Evolutionary conservation across 2,797 vertebrate species (phyloP).

Genomic region (Leucoraja ocellata): DNA sequence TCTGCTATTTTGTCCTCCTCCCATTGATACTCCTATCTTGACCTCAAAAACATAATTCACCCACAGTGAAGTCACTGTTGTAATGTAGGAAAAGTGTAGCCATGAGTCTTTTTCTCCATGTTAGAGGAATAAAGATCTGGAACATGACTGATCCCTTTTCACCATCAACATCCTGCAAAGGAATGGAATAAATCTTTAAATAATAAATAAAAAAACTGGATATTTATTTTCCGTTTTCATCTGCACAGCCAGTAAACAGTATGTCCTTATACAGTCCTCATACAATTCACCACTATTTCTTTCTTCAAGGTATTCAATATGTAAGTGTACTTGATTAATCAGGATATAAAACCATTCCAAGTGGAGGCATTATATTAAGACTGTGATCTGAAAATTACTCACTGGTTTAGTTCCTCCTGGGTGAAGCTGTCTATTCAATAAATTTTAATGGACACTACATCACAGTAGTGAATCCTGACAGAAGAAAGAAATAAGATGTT

Average conservation of each 20-base stretch:
- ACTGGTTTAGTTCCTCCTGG: not conserved
- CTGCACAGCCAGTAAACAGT: not conserved
- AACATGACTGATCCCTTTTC: no score
- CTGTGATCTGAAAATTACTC: slow-evolving; percentile 26
- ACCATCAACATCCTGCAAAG: no score
- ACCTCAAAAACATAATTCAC: no score
- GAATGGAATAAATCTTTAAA: not conserved
- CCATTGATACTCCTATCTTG: no score
- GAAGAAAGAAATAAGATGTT: slow-evolving; percentile 10
- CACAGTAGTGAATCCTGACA: slow-evolving; percentile 21
- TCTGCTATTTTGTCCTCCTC: no score
- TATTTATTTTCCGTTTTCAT: not conserved
- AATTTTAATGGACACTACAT: slow-evolving; percentile 6
- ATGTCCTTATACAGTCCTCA: no score
- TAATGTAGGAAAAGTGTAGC: no score
- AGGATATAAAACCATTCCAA: not conserved
- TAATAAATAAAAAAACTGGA: not conserved
- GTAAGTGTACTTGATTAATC: slow-evolving; percentile 18
- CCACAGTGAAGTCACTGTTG: no score
- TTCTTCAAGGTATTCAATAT: not conserved
- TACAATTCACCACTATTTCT: not conserved
- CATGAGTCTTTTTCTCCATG: no score
- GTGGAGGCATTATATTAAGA: not conserved
- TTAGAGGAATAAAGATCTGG: no score
- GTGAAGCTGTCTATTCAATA: not conserved